phyloP scores from a whole-genome alignment of 2,113 vertebrate genomes.

The Mesocricetus auratus region DNA sequence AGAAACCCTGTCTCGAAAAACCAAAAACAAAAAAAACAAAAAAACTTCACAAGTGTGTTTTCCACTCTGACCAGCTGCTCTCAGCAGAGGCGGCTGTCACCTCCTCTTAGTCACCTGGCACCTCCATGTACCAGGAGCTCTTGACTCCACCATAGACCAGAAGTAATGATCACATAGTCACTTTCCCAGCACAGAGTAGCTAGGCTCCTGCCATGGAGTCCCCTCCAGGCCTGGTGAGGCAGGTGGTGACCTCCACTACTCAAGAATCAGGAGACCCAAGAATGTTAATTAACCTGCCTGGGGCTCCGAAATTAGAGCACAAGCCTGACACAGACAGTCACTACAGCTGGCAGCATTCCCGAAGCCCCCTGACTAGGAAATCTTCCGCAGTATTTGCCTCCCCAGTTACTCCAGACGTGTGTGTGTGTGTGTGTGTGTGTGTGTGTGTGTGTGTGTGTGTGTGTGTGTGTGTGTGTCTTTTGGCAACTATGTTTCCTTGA shows the following conservation, averaged over 20 bases:
- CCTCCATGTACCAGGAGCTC: neutral
- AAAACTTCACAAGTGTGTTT: accelerated
- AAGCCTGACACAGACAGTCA: neutral
- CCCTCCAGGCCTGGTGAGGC: neutral
- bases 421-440: too few relatives aligned
- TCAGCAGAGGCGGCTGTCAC: neutral
- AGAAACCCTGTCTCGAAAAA: too few relatives aligned
- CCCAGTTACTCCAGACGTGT: neutral
- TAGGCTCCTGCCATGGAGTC: neutral
- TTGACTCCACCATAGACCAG: accelerated
- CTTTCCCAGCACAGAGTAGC: neutral
- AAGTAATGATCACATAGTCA: neutral
- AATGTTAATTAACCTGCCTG: constrained; percentile 7
- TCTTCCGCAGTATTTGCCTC: neutral
- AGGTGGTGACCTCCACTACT: neutral
- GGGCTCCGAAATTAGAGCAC: neutral
- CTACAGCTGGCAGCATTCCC: neutral
- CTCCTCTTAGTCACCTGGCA: too few relatives aligned
- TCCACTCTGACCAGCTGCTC: neutral
- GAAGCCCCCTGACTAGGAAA: neutral
- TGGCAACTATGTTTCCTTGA: neutral
- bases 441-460: too few relatives aligned
- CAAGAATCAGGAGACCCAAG: neutral
- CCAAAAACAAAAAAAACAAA: too few relatives aligned
- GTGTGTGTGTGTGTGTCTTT: too few relatives aligned